phyloP scores from a whole-genome alignment of 2,113 vertebrate species.

The Austrofundulus limnaeus region DNA sequence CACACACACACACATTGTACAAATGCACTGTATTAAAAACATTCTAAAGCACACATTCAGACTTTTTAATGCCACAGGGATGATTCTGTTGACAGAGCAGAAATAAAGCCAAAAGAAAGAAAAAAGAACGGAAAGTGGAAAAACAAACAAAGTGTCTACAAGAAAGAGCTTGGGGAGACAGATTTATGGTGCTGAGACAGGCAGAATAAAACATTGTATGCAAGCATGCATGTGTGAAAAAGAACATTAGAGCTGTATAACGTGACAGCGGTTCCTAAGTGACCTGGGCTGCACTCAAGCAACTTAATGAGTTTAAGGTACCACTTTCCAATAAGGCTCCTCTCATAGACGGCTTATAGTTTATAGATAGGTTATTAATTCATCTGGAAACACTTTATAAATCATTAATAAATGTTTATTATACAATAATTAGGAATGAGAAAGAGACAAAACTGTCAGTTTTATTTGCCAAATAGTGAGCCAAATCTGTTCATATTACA shows the following conservation, averaged over 20 bases:
- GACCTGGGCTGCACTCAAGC: constrained; percentile 24
- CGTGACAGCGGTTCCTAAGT: constrained; percentile 9
- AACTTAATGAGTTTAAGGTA: constrained; percentile 21
- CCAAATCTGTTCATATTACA: no score
- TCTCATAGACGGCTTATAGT: no score
- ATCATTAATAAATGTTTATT: no score
- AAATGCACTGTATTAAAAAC: constrained; percentile 23
- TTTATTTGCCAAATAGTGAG: no score
- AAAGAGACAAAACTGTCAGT: no score
- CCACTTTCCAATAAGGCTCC: no score
- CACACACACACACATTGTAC: constrained; percentile 7
- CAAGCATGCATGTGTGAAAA: not conserved
- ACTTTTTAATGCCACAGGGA: constrained; percentile 34
- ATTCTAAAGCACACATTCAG: constrained; percentile 31
- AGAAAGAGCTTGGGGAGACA: constrained; percentile 38
- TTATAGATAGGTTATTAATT: no score
- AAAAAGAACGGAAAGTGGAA: constrained; percentile 13
- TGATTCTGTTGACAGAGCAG: constrained; percentile 53
- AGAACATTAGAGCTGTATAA: constrained; percentile 14
- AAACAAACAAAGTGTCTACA: constrained; percentile 12
- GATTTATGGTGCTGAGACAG: constrained; percentile 46
- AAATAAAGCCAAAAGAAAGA: constrained; percentile 40
- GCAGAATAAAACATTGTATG: constrained; percentile 42
- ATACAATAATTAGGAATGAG: no score
- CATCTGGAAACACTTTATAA: no score